These are phyloP conservation scores for Drosophila simulans DNA, from an alignment of 1,140 invertebrate genomes.

Conservation along the genomic window DNA sequence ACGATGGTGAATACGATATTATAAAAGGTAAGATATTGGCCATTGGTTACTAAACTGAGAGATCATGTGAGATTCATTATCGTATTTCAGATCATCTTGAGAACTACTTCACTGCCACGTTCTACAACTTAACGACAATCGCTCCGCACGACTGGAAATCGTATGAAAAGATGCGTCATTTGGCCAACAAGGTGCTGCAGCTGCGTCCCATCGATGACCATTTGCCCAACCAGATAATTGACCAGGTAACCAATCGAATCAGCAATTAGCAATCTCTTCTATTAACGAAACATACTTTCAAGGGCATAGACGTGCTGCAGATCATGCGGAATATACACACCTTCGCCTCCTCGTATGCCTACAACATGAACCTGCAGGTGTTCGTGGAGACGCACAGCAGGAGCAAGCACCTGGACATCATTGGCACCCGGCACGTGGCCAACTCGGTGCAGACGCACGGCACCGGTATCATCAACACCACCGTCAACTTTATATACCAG, in stretches of 20 bases:
- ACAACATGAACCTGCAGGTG: constrained; percentile 99
- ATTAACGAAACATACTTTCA: not conserved
- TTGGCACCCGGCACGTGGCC: constrained; percentile 97
- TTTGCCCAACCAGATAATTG: constrained; percentile 97
- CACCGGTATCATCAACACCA: constrained; percentile 98
- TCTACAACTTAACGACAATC: constrained; percentile 99
- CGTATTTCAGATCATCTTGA: constrained; percentile 88
- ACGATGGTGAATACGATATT: constrained; percentile 82
- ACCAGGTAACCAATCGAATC: constrained; percentile 87
- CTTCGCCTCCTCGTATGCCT: constrained; percentile 97
- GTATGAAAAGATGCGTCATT: constrained; percentile 97
- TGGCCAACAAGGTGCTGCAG: constrained; percentile 94
- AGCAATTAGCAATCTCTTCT: not conserved
- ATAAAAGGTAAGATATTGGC: constrained; percentile 48
- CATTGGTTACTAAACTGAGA: not conserved
- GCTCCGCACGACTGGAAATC: constrained; percentile 99
- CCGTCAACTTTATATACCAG: constrained; percentile 98
- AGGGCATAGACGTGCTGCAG: constrained; percentile 98
- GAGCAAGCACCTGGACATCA: constrained; percentile 98
- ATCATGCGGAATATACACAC: constrained; percentile 98
- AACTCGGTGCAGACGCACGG: constrained; percentile 99
- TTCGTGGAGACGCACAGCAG: constrained; percentile 96
- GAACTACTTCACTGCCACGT: constrained; percentile 96
- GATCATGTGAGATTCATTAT: not conserved
- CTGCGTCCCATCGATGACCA: constrained; percentile 94